phyloP scores from a whole-genome alignment of 2,888 invertebrate genomes.

The Conistra vaccinii region DNA sequence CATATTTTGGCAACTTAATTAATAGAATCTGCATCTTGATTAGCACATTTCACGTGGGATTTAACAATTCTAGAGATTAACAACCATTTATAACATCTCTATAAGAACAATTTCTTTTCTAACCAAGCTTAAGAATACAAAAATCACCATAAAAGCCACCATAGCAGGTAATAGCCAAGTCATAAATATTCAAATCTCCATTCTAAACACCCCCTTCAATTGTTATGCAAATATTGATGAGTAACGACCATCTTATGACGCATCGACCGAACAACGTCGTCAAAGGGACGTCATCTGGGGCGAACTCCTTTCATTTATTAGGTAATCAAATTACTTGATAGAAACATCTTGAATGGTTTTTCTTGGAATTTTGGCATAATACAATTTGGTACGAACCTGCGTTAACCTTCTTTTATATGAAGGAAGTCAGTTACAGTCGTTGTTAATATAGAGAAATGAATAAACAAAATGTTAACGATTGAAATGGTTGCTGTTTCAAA shows the following conservation, averaged over 20 bases:
- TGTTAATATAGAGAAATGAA: neutral
- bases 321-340: constrained; percentile 29
- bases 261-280: constrained; percentile 17
- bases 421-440: neutral
- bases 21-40: constrained; percentile 33
- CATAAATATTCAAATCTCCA: constrained; percentile 51
- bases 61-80: neutral
- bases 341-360: constrained; percentile 11
- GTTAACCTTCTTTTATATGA: neutral
- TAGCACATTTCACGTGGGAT: constrained; percentile 10
- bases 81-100: neutral
- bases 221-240: constrained; percentile 60
- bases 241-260: constrained; percentile 36
- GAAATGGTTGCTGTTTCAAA: neutral
- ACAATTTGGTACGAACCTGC: neutral
- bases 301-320: constrained; percentile 36
- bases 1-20: constrained; percentile 38
- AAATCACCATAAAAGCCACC: constrained; percentile 30
- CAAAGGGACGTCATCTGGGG: constrained; percentile 3
- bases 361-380: constrained; percentile 2
- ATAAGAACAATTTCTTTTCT: neutral
- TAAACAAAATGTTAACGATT: neutral
- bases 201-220: constrained; percentile 41
- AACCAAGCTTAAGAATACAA: neutral
- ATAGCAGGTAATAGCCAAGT: constrained; percentile 37